Evolutionary conservation across 2,797 vertebrate species (phyloP), one percentile per base, ranked within the genome.

Genomic region (Lophius americanus): DNA sequence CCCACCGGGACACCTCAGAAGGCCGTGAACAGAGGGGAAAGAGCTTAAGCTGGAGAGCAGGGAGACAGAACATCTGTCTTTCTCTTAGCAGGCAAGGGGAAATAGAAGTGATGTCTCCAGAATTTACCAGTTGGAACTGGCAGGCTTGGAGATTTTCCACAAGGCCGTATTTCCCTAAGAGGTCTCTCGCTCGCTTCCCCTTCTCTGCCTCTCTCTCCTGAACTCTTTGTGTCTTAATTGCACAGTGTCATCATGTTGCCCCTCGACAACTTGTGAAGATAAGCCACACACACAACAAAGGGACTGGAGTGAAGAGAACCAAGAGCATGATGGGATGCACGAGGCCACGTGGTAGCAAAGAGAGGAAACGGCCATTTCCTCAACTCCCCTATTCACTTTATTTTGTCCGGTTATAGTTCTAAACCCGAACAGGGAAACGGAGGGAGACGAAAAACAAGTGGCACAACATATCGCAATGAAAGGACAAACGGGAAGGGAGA

Each of bases 121-220:
- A 92, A 91, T 92, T 91, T 92, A 91, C 92, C 93, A 92, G 89
- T 91, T 90, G 88, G 82, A 93, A 87, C 92, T 94, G 93, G 93
- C 93, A 94, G 85, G 68, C 43, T 75, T 68, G 80, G 85, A 93
- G 89, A 86, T 88, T 94, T 94, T 94, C 92, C 93, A 92, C 85
- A 85, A 85, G 87, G 87, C 87, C 89, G 42, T 73, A 81, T 83
- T 85, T 90, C 91, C 91, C 82, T 87, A 35, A 73, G 76, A 86
- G 85, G 60, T 84, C 67, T 68, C 61, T 57, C 77, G 68, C 65
- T 77, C 77, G 68, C 65, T 77, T 77, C 74, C 70, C 56, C 70
- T 62, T 52, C 51, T 64, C 64, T 43, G 56, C 47, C 51, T 60
- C 51, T 60, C 54, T 66, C 48, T 78, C 61, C 55, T 41, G 4